Base-by-base conservation (phyloP, 2,797 vertebrate species). In the Coracias cyanogaster region DNA sequence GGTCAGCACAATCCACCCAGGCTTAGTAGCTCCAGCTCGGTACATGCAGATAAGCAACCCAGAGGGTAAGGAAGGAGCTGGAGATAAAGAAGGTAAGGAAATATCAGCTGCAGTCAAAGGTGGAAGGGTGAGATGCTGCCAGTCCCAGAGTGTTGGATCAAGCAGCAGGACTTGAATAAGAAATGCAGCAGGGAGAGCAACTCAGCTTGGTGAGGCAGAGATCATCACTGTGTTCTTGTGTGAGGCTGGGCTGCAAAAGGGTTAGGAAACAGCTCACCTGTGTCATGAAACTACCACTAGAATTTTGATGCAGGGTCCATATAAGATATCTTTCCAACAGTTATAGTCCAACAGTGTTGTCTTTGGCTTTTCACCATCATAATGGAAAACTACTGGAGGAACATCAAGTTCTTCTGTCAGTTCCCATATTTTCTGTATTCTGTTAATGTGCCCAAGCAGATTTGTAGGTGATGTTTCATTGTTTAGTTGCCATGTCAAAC, bases 371-470 rank as follows among this genome's bases (percentile, higher is more conserved):
- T 29, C 41, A 25, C 57, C 14, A 9, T 65, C 82, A 64, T 81
- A 76, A 83, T 91, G 78, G 84, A 69, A 60, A 93, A 80, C 57
- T 77, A n/a, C 81, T 89, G 94, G 90, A 96, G 73, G 94, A 83
- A 82, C 48, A 78, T 73, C 8, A 78, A 89, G 84, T 91, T 93
- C 88, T 93, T 80, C 11, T 72, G 92, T 74, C 72, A n/a, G 89
- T 67, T 94, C 78, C 43, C 91, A 55, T 55, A 66, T 79, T 28
- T 76, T 79, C 78, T 72, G 57, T 20, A 7, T 21, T 46, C 85
- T n/a, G 7, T 82, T 54, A 4, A 6, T 43, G 67, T 61, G 28
- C 71, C 86, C 91, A 77, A 16, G 33, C n/a, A 43, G 64, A 67
- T 82, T 16, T 80, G 60, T 21, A 28, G 82, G 55, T 28, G 1